phyloP scores from a whole-genome alignment of 2,888 invertebrate genomes.

The Seira ritae region DNA sequence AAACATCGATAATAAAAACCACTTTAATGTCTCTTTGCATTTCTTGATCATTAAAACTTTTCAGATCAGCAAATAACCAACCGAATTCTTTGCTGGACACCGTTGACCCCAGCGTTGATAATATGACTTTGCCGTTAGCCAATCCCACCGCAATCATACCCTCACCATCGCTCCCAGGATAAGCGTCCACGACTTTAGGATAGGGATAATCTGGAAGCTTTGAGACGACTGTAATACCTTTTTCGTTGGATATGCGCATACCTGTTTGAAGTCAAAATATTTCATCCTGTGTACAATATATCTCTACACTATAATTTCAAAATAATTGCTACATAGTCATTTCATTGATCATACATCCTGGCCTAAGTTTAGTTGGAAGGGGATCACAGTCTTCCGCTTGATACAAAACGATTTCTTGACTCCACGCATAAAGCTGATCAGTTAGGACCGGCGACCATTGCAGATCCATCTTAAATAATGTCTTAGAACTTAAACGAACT shows the following conservation, averaged over 20 bases:
- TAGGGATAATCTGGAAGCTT: constrained; percentile 84
- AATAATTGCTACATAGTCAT: constrained; percentile 64
- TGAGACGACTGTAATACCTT: constrained; percentile 83
- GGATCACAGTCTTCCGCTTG: constrained; percentile 81
- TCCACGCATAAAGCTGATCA: constrained; percentile 93
- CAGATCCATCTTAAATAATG: constrained; percentile 80
- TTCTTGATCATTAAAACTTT: not conserved
- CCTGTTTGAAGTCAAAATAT: constrained; percentile 77
- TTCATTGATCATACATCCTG: constrained; percentile 45
- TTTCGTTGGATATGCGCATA: constrained; percentile 82
- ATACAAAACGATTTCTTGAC: constrained; percentile 91
- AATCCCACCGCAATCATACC: constrained; percentile 91
- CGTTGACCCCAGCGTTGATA: constrained; percentile 84
- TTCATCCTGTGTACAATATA: constrained; percentile 8
- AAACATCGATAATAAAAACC: constrained; percentile 70
- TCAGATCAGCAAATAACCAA: constrained; percentile 16
- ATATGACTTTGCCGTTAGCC: constrained; percentile 89
- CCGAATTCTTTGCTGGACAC: constrained; percentile 85
- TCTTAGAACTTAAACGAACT: too few relatives aligned
- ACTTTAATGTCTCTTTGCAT: not conserved
- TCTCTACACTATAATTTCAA: too few relatives aligned
- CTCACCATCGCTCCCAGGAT: constrained; percentile 85
- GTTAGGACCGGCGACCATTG: constrained; percentile 89
- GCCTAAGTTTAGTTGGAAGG: constrained; percentile 47
- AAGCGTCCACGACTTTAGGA: constrained; percentile 93